phyloP scores from a whole-genome alignment of 2,113 vertebrate species.

The Brachyhypopomus occidentalis region DNA sequence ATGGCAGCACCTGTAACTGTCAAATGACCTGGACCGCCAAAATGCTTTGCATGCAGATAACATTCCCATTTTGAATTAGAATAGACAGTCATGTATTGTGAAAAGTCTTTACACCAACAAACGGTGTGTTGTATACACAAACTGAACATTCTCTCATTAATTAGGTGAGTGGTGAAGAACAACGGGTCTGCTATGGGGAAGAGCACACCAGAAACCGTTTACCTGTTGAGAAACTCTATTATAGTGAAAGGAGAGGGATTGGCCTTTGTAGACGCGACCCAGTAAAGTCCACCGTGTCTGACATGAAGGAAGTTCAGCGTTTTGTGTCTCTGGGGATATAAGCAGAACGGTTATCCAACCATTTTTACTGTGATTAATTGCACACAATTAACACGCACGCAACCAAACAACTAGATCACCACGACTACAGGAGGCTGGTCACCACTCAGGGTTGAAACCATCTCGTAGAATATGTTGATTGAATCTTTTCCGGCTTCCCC shows the following conservation, averaged over 20 bases:
- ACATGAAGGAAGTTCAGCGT: conserved; percentile 82
- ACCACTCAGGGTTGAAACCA: conserved; percentile 78
- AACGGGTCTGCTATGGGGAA: no score
- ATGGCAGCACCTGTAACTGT: no score
- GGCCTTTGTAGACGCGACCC: conserved; percentile 76
- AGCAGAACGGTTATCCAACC: background rate
- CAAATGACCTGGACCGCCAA: no score
- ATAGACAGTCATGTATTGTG: no score
- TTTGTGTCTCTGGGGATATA: conserved; percentile 68
- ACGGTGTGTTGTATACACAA: no score
- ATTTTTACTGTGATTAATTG: background rate
- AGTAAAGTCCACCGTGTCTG: conserved; percentile 83
- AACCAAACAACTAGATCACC: conserved; percentile 64
- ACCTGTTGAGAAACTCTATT: conserved; percentile 87
- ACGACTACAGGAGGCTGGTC: conserved; percentile 88
- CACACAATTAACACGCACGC: background rate
- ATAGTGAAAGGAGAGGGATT: conserved; percentile 81
- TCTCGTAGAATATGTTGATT: conserved; percentile 79
- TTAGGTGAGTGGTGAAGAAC: no score
- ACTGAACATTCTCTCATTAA: no score
- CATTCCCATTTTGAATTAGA: no score
- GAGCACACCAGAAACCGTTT: background rate
- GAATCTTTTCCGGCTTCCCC: conserved; percentile 75
- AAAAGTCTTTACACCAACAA: no score
- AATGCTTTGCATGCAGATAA: no score